Evolutionary conservation across 2,888 invertebrate species (phyloP).

Genomic region (Allolobophora icterica): DNA sequence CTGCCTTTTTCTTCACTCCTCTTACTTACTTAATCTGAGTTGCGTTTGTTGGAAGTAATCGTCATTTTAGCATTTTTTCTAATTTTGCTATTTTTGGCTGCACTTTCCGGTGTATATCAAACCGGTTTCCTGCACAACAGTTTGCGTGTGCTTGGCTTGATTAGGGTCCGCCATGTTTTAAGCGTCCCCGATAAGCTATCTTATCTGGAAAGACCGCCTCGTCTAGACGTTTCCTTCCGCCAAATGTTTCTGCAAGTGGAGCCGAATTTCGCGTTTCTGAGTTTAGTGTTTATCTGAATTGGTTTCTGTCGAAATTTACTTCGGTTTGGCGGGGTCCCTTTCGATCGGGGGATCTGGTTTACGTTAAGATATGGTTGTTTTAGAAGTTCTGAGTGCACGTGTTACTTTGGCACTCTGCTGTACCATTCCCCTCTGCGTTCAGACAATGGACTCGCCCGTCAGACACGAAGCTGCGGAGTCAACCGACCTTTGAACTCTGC

Average conservation of each 20-base stretch:
- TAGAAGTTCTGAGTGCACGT: neutral
- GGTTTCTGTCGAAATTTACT: neutral
- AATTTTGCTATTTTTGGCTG: neutral
- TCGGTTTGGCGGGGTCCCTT: neutral
- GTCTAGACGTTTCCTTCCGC: neutral
- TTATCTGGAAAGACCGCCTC: neutral
- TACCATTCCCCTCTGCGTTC: neutral
- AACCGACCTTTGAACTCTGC: neutral
- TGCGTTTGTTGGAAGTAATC: neutral
- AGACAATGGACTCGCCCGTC: slow-evolving; percentile 17
- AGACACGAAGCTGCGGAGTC: neutral
- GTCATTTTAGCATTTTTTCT: neutral
- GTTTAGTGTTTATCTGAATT: neutral
- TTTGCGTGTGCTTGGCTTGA: neutral
- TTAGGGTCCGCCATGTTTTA: neutral
- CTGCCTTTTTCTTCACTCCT: neutral
- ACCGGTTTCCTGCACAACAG: neutral
- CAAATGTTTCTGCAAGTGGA: neutral
- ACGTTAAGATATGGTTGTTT: neutral
- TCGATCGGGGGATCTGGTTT: neutral
- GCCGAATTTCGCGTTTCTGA: neutral
- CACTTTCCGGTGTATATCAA: neutral
- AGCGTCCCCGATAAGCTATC: neutral
- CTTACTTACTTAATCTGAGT: neutral
- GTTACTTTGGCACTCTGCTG: neutral